These are phyloP conservation scores for Melinaea menophilus DNA, from an alignment of 2,888 invertebrate species.

Conservation along the genomic window DNA sequence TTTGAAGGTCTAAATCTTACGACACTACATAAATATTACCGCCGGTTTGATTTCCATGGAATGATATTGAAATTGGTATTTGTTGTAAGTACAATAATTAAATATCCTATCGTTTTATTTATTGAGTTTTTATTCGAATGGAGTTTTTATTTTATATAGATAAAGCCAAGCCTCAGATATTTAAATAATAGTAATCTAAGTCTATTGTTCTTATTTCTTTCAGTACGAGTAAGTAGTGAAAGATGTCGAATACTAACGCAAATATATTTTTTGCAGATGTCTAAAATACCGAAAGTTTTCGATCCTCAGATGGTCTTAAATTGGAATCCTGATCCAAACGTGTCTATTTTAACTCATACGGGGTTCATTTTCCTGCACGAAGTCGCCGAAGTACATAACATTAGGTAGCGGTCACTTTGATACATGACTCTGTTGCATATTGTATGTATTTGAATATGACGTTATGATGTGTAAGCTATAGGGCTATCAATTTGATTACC, in stretches of 20 bases:
- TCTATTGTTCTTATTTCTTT: too few relatives aligned
- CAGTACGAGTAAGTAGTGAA: too few relatives aligned
- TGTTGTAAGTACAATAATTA: slow-evolving; percentile 46
- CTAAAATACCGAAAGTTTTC: slow-evolving; percentile 11
- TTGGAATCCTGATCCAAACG: slow-evolving; percentile 33
- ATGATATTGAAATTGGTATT: slow-evolving; percentile 44
- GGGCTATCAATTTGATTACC: too few relatives aligned
- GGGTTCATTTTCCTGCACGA: slow-evolving; percentile 38
- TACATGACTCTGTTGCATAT: too few relatives aligned
- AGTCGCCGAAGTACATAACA: slow-evolving; percentile 21
- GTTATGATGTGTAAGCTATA: too few relatives aligned
- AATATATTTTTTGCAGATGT: slow-evolving; percentile 11
- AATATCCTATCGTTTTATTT: too few relatives aligned
- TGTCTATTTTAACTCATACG: slow-evolving; percentile 36
- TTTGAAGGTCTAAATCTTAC: slow-evolving; percentile 33
- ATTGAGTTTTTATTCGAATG: too few relatives aligned
- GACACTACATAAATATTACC: slow-evolving; percentile 48
- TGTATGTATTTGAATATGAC: too few relatives aligned
- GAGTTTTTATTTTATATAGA: too few relatives aligned
- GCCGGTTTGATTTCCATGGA: slow-evolving; percentile 52
- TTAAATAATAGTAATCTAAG: too few relatives aligned
- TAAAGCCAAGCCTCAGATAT: too few relatives aligned
- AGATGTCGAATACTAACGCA: background rate
- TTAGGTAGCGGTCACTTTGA: background rate
- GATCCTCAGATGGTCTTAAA: background rate